A percentile compares a stretch with the other conserved stretches of the same genome.
These are phyloP conservation scores for Oreochromis spilurus DNA, from an alignment of 2,113 vertebrate species.

Conservation along the genomic window DNA sequence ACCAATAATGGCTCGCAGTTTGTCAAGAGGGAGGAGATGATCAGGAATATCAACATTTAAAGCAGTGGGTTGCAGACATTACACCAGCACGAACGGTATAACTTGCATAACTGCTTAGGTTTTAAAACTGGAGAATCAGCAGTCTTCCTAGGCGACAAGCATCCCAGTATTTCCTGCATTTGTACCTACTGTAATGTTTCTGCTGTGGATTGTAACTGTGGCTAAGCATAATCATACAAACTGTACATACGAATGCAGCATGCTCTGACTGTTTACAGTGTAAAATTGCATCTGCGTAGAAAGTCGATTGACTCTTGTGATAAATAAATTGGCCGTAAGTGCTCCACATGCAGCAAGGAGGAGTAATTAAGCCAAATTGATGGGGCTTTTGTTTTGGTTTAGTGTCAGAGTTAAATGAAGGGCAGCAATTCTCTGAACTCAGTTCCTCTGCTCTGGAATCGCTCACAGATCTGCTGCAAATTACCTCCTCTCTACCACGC, in stretches of 20 bases:
- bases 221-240: background rate
- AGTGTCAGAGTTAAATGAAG: slow-evolving; percentile 53
- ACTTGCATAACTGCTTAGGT: background rate
- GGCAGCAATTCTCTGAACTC: slow-evolving; percentile 26
- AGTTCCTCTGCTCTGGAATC: slow-evolving; percentile 11
- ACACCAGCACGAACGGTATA: background rate
- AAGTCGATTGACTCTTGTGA: slow-evolving; percentile 21
- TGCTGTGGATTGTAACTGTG: background rate
- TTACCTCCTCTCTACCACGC: background rate
- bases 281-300: background rate
- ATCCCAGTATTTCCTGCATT: background rate
- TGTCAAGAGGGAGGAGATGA: background rate
- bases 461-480: slow-evolving; percentile 19
- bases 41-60: background rate
- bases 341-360: slow-evolving; percentile 17
- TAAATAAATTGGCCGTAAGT: slow-evolving; percentile 50
- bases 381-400: slow-evolving; percentile 59
- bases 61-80: background rate
- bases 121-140: background rate
- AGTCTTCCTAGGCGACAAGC: background rate
- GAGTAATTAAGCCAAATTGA: slow-evolving; percentile 61
- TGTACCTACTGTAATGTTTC: background rate
- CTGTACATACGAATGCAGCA: background rate
- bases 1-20: background rate
- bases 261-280: background rate